A percentile compares a stretch with the other conserved stretches of the same genome.
Conservation (phyloP, 2,797 vertebrate genomes). For the Tangara arthus region DNA sequence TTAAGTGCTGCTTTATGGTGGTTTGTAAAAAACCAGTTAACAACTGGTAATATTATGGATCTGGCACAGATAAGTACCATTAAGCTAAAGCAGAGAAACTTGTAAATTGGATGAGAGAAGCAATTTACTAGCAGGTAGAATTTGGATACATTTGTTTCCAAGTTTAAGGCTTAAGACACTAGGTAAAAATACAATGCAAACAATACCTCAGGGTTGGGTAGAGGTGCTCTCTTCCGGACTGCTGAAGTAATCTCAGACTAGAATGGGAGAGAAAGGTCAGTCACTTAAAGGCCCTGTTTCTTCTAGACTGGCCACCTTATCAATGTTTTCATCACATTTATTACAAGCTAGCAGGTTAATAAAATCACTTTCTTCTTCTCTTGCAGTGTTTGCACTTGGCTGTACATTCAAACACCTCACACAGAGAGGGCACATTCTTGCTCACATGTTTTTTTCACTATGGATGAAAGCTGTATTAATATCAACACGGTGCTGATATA, state of each 20-base stretch:
- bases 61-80: not conserved
- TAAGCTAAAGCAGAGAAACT: not conserved
- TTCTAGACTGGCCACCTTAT: not conserved
- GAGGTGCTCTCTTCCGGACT: conserved; percentile 78
- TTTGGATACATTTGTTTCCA: not conserved
- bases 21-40: not conserved
- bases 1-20: not conserved
- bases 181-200: not conserved
- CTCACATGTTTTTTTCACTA: not conserved
- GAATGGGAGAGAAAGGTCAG: not conserved
- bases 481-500: not conserved
- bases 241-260: conserved; percentile 80
- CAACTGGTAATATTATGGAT: not conserved
- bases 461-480: not conserved
- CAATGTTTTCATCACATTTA: not conserved
- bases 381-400: not conserved
- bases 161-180: not conserved
- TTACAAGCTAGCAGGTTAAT: not conserved
- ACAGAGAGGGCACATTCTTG: not conserved
- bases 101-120: not conserved
- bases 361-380: not conserved
- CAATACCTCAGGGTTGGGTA: conserved; percentile 82
- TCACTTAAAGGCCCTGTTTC: not conserved
- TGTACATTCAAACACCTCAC: not conserved
- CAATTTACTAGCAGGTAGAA: not conserved